Evolutionary conservation across 2,113 vertebrate species (phyloP).

Genomic region (Callipepla squamata): DNA sequence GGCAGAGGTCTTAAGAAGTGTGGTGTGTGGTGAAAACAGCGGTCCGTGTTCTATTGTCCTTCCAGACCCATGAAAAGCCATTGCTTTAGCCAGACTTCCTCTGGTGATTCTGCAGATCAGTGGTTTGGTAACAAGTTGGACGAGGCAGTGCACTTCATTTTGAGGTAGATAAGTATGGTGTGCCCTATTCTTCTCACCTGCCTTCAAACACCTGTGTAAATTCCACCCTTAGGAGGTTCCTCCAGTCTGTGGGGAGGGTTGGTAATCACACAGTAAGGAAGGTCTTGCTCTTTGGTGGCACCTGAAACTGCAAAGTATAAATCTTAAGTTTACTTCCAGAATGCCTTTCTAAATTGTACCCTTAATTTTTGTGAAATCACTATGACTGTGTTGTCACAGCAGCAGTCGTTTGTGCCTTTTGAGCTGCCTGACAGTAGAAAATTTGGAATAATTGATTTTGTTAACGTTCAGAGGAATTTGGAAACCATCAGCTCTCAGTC

Average conservation of each 20-base stretch:
- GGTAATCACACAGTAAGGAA: neutral
- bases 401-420: neutral
- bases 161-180: neutral
- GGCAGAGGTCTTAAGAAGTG: neutral
- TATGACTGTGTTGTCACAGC: neutral
- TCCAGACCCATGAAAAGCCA: neutral
- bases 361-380: neutral
- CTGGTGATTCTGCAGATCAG: neutral
- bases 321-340: neutral
- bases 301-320: neutral
- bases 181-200: neutral
- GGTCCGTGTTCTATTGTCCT: neutral
- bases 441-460: neutral
- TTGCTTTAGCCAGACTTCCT: neutral
- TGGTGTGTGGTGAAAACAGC: neutral
- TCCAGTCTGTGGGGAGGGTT: neutral
- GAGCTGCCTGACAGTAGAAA: neutral
- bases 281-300: neutral
- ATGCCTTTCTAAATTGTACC: neutral
- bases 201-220: neutral
- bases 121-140: neutral
- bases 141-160: neutral
- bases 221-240: neutral
- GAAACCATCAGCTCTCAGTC: neutral
- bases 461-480: conserved; percentile 16